Evolutionary conservation across 2,888 invertebrate species (phyloP).

Genomic region (Andrena trimmerana): DNA sequence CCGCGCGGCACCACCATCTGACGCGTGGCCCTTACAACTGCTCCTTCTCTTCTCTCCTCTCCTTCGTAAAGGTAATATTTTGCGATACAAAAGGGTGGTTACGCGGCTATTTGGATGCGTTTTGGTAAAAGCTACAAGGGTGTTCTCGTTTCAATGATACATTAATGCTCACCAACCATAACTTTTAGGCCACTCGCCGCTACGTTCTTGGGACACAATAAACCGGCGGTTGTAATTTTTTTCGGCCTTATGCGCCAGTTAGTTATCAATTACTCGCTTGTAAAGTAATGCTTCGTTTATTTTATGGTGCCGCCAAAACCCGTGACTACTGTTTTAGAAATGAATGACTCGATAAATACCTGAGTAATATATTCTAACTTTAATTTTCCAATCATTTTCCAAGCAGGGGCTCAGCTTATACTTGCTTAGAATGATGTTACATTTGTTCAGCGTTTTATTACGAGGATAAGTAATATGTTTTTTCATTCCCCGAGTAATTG

Average conservation of each 20-base stretch:
- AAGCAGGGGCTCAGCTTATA: constrained; percentile 24
- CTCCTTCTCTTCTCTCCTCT: background rate
- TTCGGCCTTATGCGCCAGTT: background rate
- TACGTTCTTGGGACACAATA: background rate
- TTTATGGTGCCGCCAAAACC: background rate
- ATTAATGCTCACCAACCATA: background rate
- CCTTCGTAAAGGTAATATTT: background rate
- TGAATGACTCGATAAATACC: too few relatives aligned
- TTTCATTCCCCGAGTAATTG: constrained; percentile 18
- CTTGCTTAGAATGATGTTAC: constrained; percentile 14
- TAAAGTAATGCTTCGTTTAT: background rate
- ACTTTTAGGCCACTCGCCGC: background rate
- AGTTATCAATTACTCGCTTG: constrained; percentile 1
- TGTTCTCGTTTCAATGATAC: background rate
- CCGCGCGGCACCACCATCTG: constrained; percentile 23
- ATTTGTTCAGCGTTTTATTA: constrained; percentile 38
- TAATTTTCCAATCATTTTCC: too few relatives aligned
- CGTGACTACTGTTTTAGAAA: too few relatives aligned
- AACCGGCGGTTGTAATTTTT: background rate
- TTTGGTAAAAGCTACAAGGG: background rate
- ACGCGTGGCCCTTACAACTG: constrained; percentile 33
- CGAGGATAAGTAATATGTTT: constrained; percentile 28
- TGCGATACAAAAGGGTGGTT: too few relatives aligned
- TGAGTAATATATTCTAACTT: too few relatives aligned
- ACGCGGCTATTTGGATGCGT: too few relatives aligned